Conservation (phyloP, 2,888 invertebrate species). For the Lasioglossum vierecki region DNA sequence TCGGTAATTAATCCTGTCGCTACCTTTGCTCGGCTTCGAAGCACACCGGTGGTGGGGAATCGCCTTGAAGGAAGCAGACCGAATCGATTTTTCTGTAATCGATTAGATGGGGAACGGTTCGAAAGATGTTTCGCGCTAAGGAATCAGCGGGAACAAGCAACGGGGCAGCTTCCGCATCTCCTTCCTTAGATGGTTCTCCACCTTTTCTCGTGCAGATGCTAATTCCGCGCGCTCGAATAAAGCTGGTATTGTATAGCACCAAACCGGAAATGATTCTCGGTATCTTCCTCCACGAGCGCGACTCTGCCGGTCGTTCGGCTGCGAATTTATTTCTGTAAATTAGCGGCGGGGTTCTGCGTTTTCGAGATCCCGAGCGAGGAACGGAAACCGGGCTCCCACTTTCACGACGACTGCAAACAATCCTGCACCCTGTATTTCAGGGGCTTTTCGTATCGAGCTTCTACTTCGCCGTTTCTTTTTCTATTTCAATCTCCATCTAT, state of each 20-base stretch:
- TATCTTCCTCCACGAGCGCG: constrained; percentile 27
- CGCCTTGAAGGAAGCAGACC: neutral
- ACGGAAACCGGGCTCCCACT: constrained; percentile 21
- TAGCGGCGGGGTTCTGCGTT: constrained; percentile 13
- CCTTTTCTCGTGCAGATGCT: constrained; percentile 29
- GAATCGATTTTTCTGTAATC: neutral
- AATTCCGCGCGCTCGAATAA: constrained; percentile 46
- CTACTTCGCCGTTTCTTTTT: neutral
- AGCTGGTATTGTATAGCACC: constrained; percentile 30
- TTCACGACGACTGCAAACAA: constrained; percentile 12
- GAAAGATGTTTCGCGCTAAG: constrained; percentile 16
- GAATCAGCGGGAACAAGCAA: neutral
- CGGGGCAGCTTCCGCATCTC: constrained; percentile 13
- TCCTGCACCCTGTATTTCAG: constrained; percentile 4
- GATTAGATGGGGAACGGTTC: neutral
- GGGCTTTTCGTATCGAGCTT: constrained; percentile 5
- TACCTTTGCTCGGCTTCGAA: neutral
- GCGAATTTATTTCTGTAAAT: constrained; percentile 48
- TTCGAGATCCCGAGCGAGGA: constrained; percentile 7
- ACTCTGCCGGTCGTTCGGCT: constrained; percentile 21
- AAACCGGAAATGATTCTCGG: constrained; percentile 45
- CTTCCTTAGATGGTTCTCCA: neutral
- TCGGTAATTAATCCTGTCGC: neutral
- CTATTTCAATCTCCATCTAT: neutral
- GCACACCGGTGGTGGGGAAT: neutral